Conservation (phyloP, 1,140 invertebrate genomes). For the Drosophila subpulchrella region DNA sequence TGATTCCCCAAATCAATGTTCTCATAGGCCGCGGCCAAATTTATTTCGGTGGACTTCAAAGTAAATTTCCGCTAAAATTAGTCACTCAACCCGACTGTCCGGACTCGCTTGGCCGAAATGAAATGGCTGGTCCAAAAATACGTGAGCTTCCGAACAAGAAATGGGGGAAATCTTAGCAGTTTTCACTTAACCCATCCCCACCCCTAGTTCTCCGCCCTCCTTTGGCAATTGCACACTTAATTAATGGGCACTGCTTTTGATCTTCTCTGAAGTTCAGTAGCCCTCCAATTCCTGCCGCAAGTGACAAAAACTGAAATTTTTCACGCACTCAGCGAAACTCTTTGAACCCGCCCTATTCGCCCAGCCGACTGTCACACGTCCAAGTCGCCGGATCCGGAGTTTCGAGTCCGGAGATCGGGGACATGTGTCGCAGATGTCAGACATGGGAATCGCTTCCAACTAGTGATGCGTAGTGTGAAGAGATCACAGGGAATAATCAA, state of each 20-base stretch:
- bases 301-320: slow-evolving; percentile 76
- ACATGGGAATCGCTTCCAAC: slow-evolving; percentile 25
- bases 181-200: background rate
- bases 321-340: slow-evolving; percentile 75
- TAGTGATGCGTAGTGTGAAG: slow-evolving; percentile 24
- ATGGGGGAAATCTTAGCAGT: slow-evolving; percentile 34
- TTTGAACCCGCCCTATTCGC: slow-evolving; percentile 62
- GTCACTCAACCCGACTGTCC: slow-evolving; percentile 57
- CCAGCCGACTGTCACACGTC: slow-evolving; percentile 34
- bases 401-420: slow-evolving; percentile 14
- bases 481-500: background rate
- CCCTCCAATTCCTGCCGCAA: slow-evolving; percentile 40
- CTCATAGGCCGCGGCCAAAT: slow-evolving; percentile 24
- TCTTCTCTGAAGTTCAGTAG: slow-evolving; percentile 73
- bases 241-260: slow-evolving; percentile 79
- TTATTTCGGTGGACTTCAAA: slow-evolving; percentile 64
- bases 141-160: slow-evolving; percentile 15
- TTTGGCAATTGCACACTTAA: slow-evolving; percentile 77
- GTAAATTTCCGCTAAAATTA: slow-evolving; percentile 71
- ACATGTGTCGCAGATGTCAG: slow-evolving; percentile 74
- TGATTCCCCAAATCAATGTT: slow-evolving; percentile 33
- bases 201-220: slow-evolving; percentile 8
- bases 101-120: slow-evolving; percentile 35
- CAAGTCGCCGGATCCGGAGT: slow-evolving; percentile 17
- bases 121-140: slow-evolving; percentile 60